These are phyloP conservation scores for Phyto melanocephala DNA, from an alignment of 2,888 invertebrate species.

Conservation along the genomic window DNA sequence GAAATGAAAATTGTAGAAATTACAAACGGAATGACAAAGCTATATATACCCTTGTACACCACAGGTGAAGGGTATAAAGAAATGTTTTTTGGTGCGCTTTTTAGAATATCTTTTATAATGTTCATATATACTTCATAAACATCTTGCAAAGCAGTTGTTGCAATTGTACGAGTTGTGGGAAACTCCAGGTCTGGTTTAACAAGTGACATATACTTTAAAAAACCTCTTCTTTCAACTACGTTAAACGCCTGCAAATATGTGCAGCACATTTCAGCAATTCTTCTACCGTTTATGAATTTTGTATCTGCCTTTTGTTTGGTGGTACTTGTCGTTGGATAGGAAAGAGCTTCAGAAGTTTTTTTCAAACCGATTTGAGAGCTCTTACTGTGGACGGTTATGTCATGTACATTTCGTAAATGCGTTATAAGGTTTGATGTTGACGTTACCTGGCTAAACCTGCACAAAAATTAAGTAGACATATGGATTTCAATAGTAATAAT, in stretches of 20 bases:
- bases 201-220: not conserved
- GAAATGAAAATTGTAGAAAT: too few species aligned
- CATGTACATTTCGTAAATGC: too few species aligned
- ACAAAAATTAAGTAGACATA: not conserved
- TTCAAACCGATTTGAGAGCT: not conserved
- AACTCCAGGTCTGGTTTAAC: not conserved
- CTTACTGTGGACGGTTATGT: not conserved
- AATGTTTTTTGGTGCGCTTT: not conserved
- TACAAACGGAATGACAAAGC: too few species aligned
- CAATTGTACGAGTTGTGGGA: not conserved
- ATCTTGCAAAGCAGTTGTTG: not conserved
- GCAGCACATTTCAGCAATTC: not conserved
- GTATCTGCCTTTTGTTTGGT: not conserved
- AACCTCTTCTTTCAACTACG: not conserved
- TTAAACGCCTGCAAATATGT: not conserved
- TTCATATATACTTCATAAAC: not conserved
- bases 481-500: too few species aligned
- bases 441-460: too few species aligned
- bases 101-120: not conserved
- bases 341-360: not conserved
- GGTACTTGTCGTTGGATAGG: not conserved
- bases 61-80: too few species aligned
- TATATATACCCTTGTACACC: too few species aligned
- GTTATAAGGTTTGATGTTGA: too few species aligned
- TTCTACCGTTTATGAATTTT: not conserved